These are phyloP conservation scores for Graptemys geographica DNA, from an alignment of 2,797 vertebrate species.

Conservation along the genomic window DNA sequence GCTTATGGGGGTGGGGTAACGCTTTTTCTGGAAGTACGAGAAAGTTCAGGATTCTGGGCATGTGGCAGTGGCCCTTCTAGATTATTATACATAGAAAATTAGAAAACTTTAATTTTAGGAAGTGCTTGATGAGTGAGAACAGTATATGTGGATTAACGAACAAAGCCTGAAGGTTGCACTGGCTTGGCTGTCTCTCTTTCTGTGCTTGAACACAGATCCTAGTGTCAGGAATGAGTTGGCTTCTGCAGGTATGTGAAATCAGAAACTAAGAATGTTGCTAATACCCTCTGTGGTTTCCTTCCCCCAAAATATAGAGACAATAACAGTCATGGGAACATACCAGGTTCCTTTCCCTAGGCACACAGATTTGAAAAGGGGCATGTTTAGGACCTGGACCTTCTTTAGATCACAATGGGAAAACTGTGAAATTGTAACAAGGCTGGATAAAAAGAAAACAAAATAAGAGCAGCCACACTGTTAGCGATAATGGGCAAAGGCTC, in stretches of 20 bases:
- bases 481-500: not conserved
- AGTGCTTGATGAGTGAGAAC: not conserved
- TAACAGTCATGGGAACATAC: rapidly evolving
- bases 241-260: not conserved
- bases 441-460: not conserved
- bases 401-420: not conserved
- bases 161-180: not conserved
- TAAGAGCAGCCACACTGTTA: not conserved
- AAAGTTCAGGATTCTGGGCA: no score
- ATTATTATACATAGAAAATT: rapidly evolving
- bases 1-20: no score
- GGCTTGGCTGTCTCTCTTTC: not conserved
- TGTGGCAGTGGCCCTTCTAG: no score
- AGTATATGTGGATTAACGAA: rapidly evolving
- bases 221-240: not conserved
- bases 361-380: rapidly evolving
- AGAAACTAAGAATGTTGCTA: not conserved
- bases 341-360: not conserved
- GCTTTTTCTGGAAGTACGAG: no score
- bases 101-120: not conserved
- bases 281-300: no score
- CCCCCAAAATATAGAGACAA: not conserved
- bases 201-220: not conserved
- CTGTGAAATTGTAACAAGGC: not conserved
- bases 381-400: not conserved